These are phyloP conservation scores for Sebastes nivosus DNA, from an alignment of 2,797 vertebrate species.

Conservation along the genomic window DNA sequence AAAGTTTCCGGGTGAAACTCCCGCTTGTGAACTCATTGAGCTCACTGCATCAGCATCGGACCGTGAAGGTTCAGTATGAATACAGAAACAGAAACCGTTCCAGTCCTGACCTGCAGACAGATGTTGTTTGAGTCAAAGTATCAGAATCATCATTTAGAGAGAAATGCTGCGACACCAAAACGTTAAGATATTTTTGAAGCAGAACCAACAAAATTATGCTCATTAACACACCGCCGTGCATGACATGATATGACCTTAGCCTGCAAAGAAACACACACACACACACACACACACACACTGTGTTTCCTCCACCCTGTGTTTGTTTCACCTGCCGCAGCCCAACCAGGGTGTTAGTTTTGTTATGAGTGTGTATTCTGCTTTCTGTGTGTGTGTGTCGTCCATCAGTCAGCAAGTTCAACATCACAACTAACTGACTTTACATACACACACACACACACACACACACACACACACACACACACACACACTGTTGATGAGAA, in stretches of 20 bases:
- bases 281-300: not conserved
- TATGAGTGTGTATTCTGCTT: not conserved
- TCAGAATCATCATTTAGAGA: not conserved
- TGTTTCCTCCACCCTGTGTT: not conserved
- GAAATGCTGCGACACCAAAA: too few relatives aligned
- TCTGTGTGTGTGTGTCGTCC: not conserved
- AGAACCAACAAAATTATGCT: too few relatives aligned
- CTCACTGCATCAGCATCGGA: too few relatives aligned
- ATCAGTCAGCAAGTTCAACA: too few relatives aligned
- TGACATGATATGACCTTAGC: too few relatives aligned
- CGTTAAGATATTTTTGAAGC: too few relatives aligned
- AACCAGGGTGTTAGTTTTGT: constrained; percentile 11
- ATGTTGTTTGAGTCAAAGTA: not conserved
- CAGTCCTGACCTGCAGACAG: too few relatives aligned
- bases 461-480: not conserved
- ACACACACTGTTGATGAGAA: constrained; percentile 19
- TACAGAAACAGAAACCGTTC: too few relatives aligned
- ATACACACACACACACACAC: not conserved
- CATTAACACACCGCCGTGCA: too few relatives aligned
- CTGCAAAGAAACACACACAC: not conserved
- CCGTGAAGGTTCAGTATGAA: too few relatives aligned
- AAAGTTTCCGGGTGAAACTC: too few relatives aligned
- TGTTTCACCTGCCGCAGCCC: not conserved
- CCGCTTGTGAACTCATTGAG: too few relatives aligned
- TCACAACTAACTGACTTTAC: not conserved